A percentile compares a stretch with the other conserved stretches of the same genome.
Evolutionary conservation across 2,888 invertebrate species (phyloP).

Genomic region (Synanthedon myopaeformis): DNA sequence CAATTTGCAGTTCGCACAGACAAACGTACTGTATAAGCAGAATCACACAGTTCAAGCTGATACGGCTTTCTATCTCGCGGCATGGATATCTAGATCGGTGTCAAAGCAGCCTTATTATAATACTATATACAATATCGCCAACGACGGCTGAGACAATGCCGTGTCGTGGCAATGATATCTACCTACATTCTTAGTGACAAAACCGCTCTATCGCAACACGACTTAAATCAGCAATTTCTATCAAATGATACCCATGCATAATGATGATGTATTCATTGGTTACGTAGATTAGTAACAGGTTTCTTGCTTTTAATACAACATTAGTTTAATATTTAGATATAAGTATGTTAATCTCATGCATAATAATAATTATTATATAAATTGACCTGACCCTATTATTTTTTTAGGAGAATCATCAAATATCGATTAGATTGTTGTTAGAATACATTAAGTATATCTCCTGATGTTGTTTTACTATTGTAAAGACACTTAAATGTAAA

Average conservation of each 20-base stretch:
- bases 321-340: no score
- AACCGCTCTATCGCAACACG: neutral
- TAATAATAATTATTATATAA: no score
- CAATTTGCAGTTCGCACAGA: slow-evolving; percentile 9
- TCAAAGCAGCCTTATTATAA: slow-evolving; percentile 30
- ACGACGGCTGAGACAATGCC: neutral
- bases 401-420: no score
- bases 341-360: no score
- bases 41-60: slow-evolving; percentile 12
- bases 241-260: neutral
- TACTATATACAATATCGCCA: slow-evolving; percentile 15
- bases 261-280: no score
- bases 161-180: slow-evolving; percentile 33
- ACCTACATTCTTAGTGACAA: slow-evolving; percentile 16
- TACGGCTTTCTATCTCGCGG: slow-evolving; percentile 28
- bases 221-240: neutral
- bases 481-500: no score
- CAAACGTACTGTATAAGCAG: slow-evolving; percentile 1
- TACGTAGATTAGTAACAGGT: no score
- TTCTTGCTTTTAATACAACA: no score
- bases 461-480: no score
- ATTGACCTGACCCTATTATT: no score
- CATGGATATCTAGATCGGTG: slow-evolving; percentile 53
- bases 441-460: no score
- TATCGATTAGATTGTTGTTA: no score